These are phyloP conservation scores for Galaxias olidus DNA, from an alignment of 2,797 vertebrate species.

Conservation along the genomic window DNA sequence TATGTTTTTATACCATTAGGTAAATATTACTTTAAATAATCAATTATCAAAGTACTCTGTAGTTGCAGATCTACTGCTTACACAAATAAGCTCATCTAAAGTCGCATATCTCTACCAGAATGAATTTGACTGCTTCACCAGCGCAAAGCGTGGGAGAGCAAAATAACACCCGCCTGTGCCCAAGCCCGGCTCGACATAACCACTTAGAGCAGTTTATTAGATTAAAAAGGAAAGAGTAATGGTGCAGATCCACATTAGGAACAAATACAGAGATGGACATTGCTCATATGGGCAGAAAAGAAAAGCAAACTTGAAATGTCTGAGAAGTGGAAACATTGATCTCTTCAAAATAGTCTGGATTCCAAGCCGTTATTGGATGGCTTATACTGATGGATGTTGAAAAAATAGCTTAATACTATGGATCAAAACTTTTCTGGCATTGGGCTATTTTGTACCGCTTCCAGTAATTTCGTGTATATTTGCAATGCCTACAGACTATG, in stretches of 20 bases:
- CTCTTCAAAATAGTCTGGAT: constrained; percentile 54
- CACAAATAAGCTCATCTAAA: constrained; percentile 29
- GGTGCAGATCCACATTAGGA: constrained; percentile 60
- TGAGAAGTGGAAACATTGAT: constrained; percentile 57
- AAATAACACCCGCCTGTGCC: constrained; percentile 46
- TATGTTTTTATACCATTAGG: too few species aligned
- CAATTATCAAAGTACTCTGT: too few species aligned
- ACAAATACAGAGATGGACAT: constrained; percentile 45
- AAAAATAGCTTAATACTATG: constrained; percentile 1
- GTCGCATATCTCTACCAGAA: constrained; percentile 43
- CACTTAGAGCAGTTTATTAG: constrained; percentile 67
- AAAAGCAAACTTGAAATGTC: constrained; percentile 50
- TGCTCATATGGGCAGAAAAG: constrained; percentile 24
- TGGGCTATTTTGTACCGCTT: constrained; percentile 15
- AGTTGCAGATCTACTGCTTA: constrained; percentile 29
- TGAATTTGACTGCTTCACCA: constrained; percentile 38
- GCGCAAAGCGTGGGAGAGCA: constrained; percentile 48
- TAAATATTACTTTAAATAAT: too few species aligned
- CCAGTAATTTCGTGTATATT: not conserved
- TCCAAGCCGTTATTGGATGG: constrained; percentile 29
- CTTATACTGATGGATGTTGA: constrained; percentile 8
- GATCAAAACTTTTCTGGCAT: constrained; percentile 8
- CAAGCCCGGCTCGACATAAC: constrained; percentile 52
- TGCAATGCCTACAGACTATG: too few species aligned
- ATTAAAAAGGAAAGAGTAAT: constrained; percentile 68